Base-by-base conservation (phyloP, 2,797 vertebrate genomes). In the Rallus crepitans region DNA sequence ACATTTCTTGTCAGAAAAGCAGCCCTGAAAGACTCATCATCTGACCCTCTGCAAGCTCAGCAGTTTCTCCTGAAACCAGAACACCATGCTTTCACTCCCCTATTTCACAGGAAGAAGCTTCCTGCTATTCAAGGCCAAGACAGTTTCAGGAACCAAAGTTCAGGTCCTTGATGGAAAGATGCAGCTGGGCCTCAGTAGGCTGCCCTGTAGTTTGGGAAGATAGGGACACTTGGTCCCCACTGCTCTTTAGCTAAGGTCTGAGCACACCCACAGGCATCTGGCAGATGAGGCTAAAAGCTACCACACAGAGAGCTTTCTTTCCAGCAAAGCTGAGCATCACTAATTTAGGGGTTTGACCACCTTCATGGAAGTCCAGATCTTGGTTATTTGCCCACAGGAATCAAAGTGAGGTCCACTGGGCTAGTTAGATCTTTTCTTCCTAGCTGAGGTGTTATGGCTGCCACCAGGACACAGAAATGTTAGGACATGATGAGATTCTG, bases 11-110 rank as follows among this genome's bases (percentile, higher is more conserved):
- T 64, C 48, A 82, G 84, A 84, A 78, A 56, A 18, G 24, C 39
- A 92, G 53, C n/a, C 75, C 89, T 87, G 75, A 82, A 92, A 92
- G 84, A 37, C 3, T 42, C 31, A 16, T 35, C 39, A 63, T 33
- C 31, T 56, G 68, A 82, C 6, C 21, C 15, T 52, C 28, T 75
- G 65, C 85, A 73, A 71, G 48, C 48, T 94, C 79, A 88, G 82
- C 82, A 90, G 76, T 82, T 94, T 91, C 76, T 88, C 80, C 72
- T 60, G 76, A 87, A 85, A 91, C 45, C 68, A 53, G 35, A 80
- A 70, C 0, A 1, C 23, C 31, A 30, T 25, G 45, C 48, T 87
- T 82, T 85, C 1, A 0, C n/a, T 89, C 55, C 76, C 21, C 50
- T 24, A 1, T 70, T 93, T 87, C 72, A 64, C 48, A 33, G 27